Conservation (phyloP, 2,888 invertebrate genomes). For the Phengaris arion region DNA sequence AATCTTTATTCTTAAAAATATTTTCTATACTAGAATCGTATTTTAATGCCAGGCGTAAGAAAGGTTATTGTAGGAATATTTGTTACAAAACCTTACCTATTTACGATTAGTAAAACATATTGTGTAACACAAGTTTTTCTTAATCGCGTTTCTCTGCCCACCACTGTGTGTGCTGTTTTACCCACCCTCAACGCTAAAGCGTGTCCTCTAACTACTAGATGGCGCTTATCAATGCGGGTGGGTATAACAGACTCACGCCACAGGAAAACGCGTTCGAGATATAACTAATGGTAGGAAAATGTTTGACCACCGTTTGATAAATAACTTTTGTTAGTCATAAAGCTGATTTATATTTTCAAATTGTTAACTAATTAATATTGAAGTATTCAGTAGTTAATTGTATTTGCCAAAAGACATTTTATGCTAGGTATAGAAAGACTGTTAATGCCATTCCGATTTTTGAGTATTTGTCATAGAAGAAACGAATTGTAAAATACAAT, state of each 20-base stretch:
- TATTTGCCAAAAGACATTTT: conserved; percentile 17
- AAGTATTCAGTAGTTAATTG: not conserved
- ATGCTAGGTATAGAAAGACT: conserved; percentile 13
- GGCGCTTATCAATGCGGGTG: not conserved
- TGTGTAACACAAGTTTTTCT: conserved; percentile 18
- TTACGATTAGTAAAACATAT: conserved; percentile 8
- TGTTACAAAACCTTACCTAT: conserved; percentile 1
- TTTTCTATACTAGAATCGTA: conserved; percentile 24
- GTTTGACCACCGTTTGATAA: not conserved
- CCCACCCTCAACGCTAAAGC: not conserved
- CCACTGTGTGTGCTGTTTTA: not conserved
- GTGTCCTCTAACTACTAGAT: not conserved
- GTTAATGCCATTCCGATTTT: conserved; percentile 18
- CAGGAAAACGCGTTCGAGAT: not conserved
- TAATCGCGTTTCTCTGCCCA: not conserved
- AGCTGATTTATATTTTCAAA: conserved; percentile 23
- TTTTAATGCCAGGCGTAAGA: not conserved
- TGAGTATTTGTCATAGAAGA: not conserved
- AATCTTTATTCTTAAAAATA: conserved; percentile 24
- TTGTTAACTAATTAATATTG: conserved; percentile 25
- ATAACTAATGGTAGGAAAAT: not conserved
- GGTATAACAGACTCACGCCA: not conserved
- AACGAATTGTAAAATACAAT: conserved; percentile 6
- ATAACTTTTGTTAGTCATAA: conserved; percentile 10
- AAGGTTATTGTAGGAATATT: not conserved